These are phyloP conservation scores for Brachypterus glaber DNA, from an alignment of 2,888 invertebrate genomes.

Conservation along the genomic window DNA sequence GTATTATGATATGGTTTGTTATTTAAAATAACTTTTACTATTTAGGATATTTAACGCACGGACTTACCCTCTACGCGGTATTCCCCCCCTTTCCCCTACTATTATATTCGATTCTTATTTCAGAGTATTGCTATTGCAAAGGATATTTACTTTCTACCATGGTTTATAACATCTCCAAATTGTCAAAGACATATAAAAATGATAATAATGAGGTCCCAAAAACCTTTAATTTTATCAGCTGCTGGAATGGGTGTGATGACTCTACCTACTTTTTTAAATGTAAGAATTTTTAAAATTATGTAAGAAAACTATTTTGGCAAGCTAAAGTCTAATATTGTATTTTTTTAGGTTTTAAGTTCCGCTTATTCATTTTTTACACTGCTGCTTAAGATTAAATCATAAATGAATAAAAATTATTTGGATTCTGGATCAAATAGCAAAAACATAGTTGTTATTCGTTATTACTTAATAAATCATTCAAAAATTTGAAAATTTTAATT, in stretches of 20 bases:
- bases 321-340: conserved; percentile 4
- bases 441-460: too few relatives aligned
- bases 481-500: too few relatives aligned
- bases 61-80: too few relatives aligned
- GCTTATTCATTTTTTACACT: conserved; percentile 24
- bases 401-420: conserved; percentile 2
- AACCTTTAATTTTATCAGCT: conserved; percentile 5
- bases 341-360: conserved; percentile 21
- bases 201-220: conserved; percentile 7
- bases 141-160: conserved; percentile 4
- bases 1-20: too few relatives aligned
- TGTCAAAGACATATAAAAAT: conserved; percentile 1
- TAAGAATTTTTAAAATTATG: background rate
- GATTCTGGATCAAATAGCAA: too few relatives aligned
- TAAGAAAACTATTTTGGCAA: background rate
- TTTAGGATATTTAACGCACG: too few relatives aligned
- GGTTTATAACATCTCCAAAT: conserved; percentile 2
- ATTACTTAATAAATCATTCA: too few relatives aligned
- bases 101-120: too few relatives aligned
- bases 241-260: conserved; percentile 8
- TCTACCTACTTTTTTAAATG: conserved; percentile 7
- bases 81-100: too few relatives aligned
- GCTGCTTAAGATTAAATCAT: conserved; percentile 20
- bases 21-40: too few relatives aligned
- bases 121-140: conserved; percentile 3